These are phyloP conservation scores for Portunus trituberculatus DNA, from an alignment of 1,140 invertebrate genomes.

Conservation along the genomic window DNA sequence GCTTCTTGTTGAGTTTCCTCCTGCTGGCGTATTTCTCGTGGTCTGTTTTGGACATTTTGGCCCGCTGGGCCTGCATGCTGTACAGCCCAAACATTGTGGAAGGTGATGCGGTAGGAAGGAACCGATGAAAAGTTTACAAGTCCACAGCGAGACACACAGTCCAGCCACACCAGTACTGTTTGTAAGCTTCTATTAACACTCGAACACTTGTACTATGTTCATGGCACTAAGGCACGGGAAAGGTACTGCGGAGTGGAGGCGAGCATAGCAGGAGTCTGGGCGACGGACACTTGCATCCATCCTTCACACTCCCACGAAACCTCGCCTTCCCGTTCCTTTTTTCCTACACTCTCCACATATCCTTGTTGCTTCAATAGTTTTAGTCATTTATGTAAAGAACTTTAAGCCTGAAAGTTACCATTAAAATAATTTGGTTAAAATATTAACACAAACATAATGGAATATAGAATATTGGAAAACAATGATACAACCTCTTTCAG, in stretches of 20 bases:
- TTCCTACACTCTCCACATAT: too few relatives aligned
- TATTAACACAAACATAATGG: too few relatives aligned
- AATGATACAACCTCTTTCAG: too few relatives aligned
- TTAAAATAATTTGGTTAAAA: too few relatives aligned
- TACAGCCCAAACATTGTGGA: slow-evolving; percentile 66
- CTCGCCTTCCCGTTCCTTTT: background rate
- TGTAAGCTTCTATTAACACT: background rate
- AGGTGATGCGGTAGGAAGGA: background rate
- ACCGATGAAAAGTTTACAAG: background rate
- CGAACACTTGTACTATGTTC: background rate
- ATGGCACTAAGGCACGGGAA: background rate
- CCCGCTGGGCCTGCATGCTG: slow-evolving; percentile 63
- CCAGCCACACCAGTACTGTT: background rate
- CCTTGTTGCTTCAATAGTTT: too few relatives aligned
- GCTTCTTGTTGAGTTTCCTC: slow-evolving; percentile 66
- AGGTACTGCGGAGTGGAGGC: background rate
- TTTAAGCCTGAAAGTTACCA: too few relatives aligned
- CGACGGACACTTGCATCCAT: background rate
- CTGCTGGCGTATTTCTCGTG: slow-evolving; percentile 62
- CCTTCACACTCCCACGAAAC: background rate
- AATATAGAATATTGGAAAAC: too few relatives aligned
- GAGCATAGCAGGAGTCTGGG: background rate
- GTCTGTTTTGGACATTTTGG: slow-evolving; percentile 10
- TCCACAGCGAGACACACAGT: background rate
- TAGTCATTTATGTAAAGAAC: too few relatives aligned